Percentiles rank a stretch among this genome's conserved stretches.
These are phyloP conservation scores for Aselliscus stoliczkanus DNA, from an alignment of 2,797 vertebrate genomes.

Conservation along the genomic window DNA sequence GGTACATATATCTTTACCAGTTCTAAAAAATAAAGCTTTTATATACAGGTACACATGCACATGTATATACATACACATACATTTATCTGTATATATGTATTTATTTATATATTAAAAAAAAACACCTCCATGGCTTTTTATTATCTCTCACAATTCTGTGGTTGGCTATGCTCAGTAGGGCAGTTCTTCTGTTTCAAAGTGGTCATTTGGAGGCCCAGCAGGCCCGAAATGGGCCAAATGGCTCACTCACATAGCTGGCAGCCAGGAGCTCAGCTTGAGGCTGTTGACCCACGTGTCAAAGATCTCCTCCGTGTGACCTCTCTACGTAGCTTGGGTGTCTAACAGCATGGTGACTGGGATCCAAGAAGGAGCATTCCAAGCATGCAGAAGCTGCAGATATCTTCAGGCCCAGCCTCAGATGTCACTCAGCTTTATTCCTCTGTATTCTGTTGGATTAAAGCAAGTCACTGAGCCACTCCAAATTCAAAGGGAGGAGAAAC, in stretches of 20 bases:
- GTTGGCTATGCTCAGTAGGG: not conserved
- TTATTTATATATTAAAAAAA: too few relatives aligned
- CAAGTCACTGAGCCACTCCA: not conserved
- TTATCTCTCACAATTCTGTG: not conserved
- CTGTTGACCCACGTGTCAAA: not conserved
- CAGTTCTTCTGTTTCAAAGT: not conserved
- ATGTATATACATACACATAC: too few relatives aligned
- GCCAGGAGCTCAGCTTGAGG: not conserved
- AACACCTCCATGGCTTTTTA: not conserved
- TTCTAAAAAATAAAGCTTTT: not conserved
- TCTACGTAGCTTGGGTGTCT: not conserved
- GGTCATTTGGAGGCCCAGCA: not conserved
- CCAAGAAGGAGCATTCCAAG: not conserved
- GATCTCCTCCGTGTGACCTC: not conserved
- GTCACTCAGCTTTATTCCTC: not conserved
- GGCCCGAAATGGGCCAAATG: not conserved
- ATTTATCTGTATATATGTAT: too few relatives aligned
- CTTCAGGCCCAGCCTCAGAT: not conserved
- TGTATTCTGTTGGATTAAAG: constrained; percentile 10
- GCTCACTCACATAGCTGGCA: not conserved
- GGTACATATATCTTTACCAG: not conserved
- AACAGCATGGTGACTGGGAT: not conserved
- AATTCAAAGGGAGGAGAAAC: not conserved
- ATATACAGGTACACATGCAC: not conserved
- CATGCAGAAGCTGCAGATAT: not conserved